These are phyloP conservation scores for Papilio helenus DNA, from an alignment of 1,140 invertebrate genomes.

Conservation along the genomic window DNA sequence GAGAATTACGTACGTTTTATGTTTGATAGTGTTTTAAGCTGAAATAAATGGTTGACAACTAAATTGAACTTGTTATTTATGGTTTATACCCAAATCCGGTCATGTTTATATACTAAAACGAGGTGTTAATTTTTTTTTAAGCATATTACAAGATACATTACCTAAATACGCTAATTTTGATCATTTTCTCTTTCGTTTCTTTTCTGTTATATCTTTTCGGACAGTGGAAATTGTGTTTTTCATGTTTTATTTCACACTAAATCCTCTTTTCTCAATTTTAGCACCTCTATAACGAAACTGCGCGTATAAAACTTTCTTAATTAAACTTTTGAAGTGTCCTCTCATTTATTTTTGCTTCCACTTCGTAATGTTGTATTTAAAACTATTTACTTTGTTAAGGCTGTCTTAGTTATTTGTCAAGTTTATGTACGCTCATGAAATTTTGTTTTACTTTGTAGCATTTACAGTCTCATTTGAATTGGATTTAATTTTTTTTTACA, in stretches of 20 bases:
- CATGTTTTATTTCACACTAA: background rate
- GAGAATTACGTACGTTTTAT: background rate
- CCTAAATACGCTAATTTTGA: background rate
- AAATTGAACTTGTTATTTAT: background rate
- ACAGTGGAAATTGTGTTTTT: background rate
- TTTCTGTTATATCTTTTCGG: background rate
- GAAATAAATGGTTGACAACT: background rate
- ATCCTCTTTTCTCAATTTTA: constrained; percentile 22
- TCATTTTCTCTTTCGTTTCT: background rate
- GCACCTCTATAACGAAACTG: constrained; percentile 1
- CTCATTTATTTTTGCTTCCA: background rate
- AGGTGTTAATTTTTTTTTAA: background rate
- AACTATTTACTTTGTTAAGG: constrained; percentile 17
- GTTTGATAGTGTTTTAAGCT: background rate
- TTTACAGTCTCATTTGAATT: background rate
- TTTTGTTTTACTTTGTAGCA: background rate
- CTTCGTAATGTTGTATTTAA: constrained; percentile 11
- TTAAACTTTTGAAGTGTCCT: constrained; percentile 16
- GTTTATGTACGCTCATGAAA: background rate
- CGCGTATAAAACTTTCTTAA: constrained; percentile 19
- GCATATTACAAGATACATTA: background rate
- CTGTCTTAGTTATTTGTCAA: background rate
- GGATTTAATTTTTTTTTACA: background rate
- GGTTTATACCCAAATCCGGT: background rate
- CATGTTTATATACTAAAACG: no score